Evolutionary conservation across 2,888 invertebrate species (phyloP), one percentile per base, ranked within the genome.

Genomic region (Muschampia plurimacula): DNA sequence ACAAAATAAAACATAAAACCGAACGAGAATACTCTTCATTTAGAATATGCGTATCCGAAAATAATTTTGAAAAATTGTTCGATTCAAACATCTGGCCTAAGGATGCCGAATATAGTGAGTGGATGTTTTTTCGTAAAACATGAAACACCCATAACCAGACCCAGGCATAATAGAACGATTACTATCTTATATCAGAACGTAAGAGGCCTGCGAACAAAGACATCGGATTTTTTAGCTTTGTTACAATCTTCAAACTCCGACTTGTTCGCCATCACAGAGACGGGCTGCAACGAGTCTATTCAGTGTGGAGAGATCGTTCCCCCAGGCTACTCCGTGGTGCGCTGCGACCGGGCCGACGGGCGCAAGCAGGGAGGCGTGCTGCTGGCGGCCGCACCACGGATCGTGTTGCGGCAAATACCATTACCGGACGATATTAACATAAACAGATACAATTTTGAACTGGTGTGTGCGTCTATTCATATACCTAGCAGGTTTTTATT

Each of bases 391-490:
- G 68, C 69, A 60, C 74, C 59, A 13, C 59, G 65, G 41, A 77
- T 75, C 28, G 76, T 74, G 57, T 55, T 77, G 66, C 65, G 75
- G 7, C 63, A 36, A 44, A 69, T 75, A 41, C 46, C 67, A 46
- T 15, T 67, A 8, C 67, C 63, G 13, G 39, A 74, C 46, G 22
- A 22, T 22, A 22, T 22, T 22, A 22, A 22, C 22, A 13, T 49
- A 13, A 13, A 49, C 46, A 49, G 49, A 71, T 73, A 68, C 60
- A 72, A 52, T 13, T 80, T 80, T 67, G 78, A 80, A 75, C 6
- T 78, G 1, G 73, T 80, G 41, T 62, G 77, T 74, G 77, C 74
- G 13, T 68, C 60, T 0, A 76, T 78, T 2, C 57, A 76, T 49
- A 60, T 62, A 13, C 46, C 59, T 10, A 49, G 73, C 69, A 74